These are phyloP conservation scores for Melitaea athalia DNA, from an alignment of 2,888 invertebrate genomes.

Conservation along the genomic window DNA sequence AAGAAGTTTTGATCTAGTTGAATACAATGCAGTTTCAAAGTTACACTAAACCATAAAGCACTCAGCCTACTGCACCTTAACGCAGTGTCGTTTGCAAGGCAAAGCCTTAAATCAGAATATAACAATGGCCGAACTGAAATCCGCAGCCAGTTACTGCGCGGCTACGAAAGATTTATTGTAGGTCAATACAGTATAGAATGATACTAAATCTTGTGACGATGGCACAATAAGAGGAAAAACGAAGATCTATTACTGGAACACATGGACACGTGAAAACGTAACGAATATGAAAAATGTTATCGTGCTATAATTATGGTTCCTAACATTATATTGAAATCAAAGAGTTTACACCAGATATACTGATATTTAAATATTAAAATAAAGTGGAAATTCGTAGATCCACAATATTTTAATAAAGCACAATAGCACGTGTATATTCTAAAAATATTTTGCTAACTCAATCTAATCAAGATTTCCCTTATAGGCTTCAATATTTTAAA, in stretches of 20 bases:
- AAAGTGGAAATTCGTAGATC: too few relatives aligned
- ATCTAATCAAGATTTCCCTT: too few relatives aligned
- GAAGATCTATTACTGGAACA: conserved; percentile 9
- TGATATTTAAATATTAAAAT: too few relatives aligned
- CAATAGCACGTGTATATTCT: too few relatives aligned
- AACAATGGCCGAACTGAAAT: conserved; percentile 37
- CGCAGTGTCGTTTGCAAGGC: conserved; percentile 14
- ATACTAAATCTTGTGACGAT: conserved; percentile 38
- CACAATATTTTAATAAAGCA: too few relatives aligned
- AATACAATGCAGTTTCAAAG: not conserved
- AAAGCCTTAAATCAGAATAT: conserved; percentile 36
- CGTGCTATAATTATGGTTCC: not conserved
- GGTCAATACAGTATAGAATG: conserved; percentile 43
- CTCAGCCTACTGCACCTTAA: conserved; percentile 7
- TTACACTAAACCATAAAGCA: not conserved
- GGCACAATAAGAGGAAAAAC: conserved; percentile 17
- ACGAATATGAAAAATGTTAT: not conserved
- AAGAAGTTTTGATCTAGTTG: not conserved
- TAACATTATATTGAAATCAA: too few relatives aligned
- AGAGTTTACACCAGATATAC: too few relatives aligned
- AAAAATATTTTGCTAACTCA: too few relatives aligned
- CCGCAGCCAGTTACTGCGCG: conserved; percentile 33
- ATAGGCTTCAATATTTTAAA: too few relatives aligned
- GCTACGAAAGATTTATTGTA: conserved; percentile 38
- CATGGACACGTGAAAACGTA: not conserved